phyloP scores from a whole-genome alignment of 2,113 vertebrate genomes.

The Hippocampus abdominalis region DNA sequence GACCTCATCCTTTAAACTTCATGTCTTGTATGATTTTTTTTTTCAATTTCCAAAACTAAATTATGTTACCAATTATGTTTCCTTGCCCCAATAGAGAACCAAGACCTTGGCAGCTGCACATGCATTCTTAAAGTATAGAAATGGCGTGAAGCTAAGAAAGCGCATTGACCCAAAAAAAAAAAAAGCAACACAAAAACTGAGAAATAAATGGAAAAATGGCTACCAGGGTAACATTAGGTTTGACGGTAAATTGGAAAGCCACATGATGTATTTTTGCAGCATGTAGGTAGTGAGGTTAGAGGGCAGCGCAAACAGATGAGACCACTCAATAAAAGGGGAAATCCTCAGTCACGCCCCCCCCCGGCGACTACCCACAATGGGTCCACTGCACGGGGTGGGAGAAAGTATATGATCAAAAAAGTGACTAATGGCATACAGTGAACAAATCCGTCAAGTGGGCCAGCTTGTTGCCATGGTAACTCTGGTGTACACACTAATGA shows the following conservation, averaged over 20 bases:
- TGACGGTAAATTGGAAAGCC: conserved; percentile 37
- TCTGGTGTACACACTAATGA: conserved; percentile 52
- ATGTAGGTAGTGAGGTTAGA: conserved; percentile 49
- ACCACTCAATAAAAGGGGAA: conserved; percentile 45
- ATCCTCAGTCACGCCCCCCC: conserved; percentile 29
- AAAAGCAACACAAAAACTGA: too few species aligned
- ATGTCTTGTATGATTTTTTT: too few species aligned
- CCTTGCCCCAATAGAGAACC: too few species aligned
- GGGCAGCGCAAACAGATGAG: conserved; percentile 39
- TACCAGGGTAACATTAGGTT: too few species aligned
- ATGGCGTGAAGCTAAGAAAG: too few species aligned
- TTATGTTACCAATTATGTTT: too few species aligned
- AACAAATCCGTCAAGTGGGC: conserved; percentile 41
- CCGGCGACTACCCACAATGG: conserved; percentile 3
- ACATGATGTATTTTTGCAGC: conserved; percentile 15
- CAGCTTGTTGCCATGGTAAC: conserved; percentile 68
- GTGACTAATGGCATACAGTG: conserved; percentile 53
- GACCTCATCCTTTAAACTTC: too few species aligned
- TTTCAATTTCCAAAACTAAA: too few species aligned
- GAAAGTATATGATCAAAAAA: conserved; percentile 44
- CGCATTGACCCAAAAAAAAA: too few species aligned
- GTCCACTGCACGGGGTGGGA: conserved; percentile 22
- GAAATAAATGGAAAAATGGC: too few species aligned
- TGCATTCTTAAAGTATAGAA: too few species aligned
- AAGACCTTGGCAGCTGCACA: too few species aligned